Percentiles rank a stretch among this genome's conserved stretches.
Conservation (phyloP, 2,888 invertebrate genomes). For the Nomada ruficornis region DNA sequence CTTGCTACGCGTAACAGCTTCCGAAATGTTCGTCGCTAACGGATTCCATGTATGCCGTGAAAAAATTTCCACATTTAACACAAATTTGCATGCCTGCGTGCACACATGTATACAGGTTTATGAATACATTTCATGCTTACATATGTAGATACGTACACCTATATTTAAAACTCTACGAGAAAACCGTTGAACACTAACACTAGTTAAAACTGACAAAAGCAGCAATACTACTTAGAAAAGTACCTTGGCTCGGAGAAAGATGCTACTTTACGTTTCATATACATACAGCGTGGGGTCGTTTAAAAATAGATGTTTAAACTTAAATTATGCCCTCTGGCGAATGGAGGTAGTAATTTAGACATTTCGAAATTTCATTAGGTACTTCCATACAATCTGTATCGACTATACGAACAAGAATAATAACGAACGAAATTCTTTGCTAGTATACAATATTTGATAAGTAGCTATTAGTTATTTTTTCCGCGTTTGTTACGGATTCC, state of each 20-base stretch:
- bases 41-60: too few relatives aligned
- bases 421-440: neutral
- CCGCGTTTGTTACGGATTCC: too few relatives aligned
- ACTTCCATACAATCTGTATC: conserved; percentile 9
- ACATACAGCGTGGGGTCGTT: conserved; percentile 69
- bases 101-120: neutral
- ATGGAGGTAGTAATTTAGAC: conserved; percentile 63
- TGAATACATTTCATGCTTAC: too few relatives aligned
- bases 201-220: neutral
- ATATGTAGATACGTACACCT: neutral
- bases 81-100: neutral
- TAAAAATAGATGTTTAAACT: conserved; percentile 75
- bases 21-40: too few relatives aligned
- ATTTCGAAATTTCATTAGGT: conserved; percentile 53
- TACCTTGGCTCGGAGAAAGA: conserved; percentile 64
- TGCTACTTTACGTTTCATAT: conserved; percentile 63
- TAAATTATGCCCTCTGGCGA: conserved; percentile 73
- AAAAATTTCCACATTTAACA: too few relatives aligned
- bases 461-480: too few relatives aligned
- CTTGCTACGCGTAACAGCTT: neutral
- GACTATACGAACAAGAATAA: neutral
- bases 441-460: too few relatives aligned
- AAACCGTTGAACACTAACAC: neutral
- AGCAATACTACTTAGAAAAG: conserved; percentile 47
- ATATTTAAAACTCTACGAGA: neutral